A percentile compares a stretch with the other conserved stretches of the same genome.
These are phyloP conservation scores for Ectemnius lituratus DNA, from an alignment of 2,888 invertebrate species.

Conservation along the genomic window DNA sequence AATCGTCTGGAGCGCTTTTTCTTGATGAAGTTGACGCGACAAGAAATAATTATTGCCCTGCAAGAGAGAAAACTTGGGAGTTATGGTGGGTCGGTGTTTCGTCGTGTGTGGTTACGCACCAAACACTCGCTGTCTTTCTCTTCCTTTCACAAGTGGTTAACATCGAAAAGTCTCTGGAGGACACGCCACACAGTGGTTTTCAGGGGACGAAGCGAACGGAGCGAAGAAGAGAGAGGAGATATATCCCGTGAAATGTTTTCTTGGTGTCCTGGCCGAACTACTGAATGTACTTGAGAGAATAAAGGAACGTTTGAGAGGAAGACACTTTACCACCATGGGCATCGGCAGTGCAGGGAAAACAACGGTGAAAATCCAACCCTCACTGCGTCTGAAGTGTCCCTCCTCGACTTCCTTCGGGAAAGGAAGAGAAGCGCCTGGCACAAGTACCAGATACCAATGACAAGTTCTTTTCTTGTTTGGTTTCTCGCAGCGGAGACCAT, in stretches of 20 bases:
- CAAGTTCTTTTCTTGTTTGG: conserved; percentile 43
- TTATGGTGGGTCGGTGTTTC: not conserved
- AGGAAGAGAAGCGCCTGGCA: conserved; percentile 31
- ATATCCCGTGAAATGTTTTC: conserved; percentile 37
- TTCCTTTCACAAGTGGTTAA: conserved; percentile 8
- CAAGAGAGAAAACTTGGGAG: not conserved
- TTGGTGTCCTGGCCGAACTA: conserved; percentile 21
- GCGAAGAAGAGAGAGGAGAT: conserved; percentile 26
- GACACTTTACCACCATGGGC: conserved; percentile 38
- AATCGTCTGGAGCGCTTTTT: not conserved
- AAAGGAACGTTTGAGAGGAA: conserved; percentile 39
- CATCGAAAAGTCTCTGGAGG: conserved; percentile 11
- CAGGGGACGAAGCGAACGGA: conserved; percentile 1
- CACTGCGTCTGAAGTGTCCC: conserved; percentile 42
- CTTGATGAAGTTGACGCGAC: not conserved
- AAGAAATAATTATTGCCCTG: not conserved
- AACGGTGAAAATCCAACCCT: conserved; percentile 47
- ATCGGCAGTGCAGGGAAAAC: conserved; percentile 46
- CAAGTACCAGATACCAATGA: conserved; percentile 31
- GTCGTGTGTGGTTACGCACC: not conserved
- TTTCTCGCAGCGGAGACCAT: conserved; percentile 12
- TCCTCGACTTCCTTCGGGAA: conserved; percentile 16
- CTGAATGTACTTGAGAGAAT: conserved; percentile 45
- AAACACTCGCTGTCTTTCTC: no score
- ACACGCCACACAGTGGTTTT: conserved; percentile 4